These are phyloP conservation scores for Drosophila truncata DNA, from an alignment of 1,140 invertebrate genomes.

Conservation along the genomic window DNA sequence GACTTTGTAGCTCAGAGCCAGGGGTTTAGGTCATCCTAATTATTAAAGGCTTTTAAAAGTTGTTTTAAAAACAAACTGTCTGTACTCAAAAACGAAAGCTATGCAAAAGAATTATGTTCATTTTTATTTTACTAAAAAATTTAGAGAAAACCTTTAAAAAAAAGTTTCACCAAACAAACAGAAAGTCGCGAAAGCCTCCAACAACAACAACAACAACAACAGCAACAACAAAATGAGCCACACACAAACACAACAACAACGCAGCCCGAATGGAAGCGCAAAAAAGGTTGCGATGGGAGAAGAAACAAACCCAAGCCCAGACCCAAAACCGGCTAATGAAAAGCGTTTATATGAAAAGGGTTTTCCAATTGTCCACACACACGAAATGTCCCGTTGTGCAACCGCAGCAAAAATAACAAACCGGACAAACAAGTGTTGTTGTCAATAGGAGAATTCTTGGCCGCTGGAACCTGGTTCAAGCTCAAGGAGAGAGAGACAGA, in stretches of 20 bases:
- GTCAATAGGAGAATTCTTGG: conserved; percentile 58
- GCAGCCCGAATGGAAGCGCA: conserved; percentile 54
- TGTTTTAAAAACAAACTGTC: background rate
- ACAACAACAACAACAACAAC: conserved; percentile 43
- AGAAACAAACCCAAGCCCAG: conserved; percentile 7
- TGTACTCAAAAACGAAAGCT: conserved; percentile 13
- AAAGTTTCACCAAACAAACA: conserved; percentile 81
- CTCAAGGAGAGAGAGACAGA: conserved; percentile 44
- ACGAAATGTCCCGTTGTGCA: conserved; percentile 79
- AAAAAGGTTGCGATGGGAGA: conserved; percentile 46
- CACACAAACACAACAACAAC: conserved; percentile 39
- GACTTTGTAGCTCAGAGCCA: conserved; percentile 9
- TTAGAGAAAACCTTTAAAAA: conserved; percentile 71
- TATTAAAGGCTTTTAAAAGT: background rate
- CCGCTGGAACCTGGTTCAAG: conserved; percentile 63
- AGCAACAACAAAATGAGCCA: conserved; percentile 28
- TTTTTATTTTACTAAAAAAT: conserved; percentile 62
- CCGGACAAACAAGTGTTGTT: conserved; percentile 72
- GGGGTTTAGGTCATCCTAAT: background rate
- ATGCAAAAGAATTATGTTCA: conserved; percentile 43
- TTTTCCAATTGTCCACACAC: conserved; percentile 53
- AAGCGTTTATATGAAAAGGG: conserved; percentile 62
- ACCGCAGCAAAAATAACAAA: conserved; percentile 59
- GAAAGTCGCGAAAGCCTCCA: conserved; percentile 75
- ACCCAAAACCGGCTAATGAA: conserved; percentile 49